Conservation (phyloP, 64 coral and sea anemone genomes). For the Exaiptasia diaphana region DNA sequence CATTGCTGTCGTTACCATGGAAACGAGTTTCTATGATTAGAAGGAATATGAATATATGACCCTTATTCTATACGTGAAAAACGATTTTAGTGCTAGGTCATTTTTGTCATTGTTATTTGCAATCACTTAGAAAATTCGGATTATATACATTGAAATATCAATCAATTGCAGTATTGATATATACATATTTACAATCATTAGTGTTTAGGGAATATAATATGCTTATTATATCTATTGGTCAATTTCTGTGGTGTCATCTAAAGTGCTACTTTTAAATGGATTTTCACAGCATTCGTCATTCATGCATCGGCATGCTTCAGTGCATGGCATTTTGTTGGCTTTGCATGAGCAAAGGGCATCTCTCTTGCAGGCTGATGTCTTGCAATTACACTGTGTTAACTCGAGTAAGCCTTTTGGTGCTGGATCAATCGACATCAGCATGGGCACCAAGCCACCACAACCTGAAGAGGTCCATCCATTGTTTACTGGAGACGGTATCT, state of each 20-base stretch:
- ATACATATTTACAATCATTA: too few relatives aligned
- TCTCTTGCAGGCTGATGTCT: constrained; percentile 14
- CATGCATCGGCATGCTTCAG: constrained; percentile 41
- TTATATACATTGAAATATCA: too few relatives aligned
- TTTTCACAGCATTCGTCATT: constrained; percentile 22
- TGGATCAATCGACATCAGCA: constrained; percentile 12
- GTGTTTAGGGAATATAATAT: too few relatives aligned
- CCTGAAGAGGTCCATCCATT: background rate
- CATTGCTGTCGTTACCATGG: too few relatives aligned
- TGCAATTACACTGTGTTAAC: constrained; percentile 26
- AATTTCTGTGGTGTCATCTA: background rate
- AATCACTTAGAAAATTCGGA: too few relatives aligned
- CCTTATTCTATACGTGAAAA: too few relatives aligned
- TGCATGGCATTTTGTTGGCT: constrained; percentile 31
- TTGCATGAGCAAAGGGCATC: constrained; percentile 39
- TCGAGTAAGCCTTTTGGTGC: constrained; percentile 28
- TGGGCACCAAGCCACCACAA: background rate
- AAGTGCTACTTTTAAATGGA: background rate
- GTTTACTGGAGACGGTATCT: background rate
- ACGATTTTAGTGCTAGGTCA: too few relatives aligned
- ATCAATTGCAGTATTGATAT: too few relatives aligned
- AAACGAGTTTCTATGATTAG: too few relatives aligned
- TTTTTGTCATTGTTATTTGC: too few relatives aligned
- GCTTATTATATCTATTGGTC: too few relatives aligned
- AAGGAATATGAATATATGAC: too few relatives aligned